phyloP scores from a whole-genome alignment of 2,888 invertebrate species.

The Hypselothyrea guttata region DNA sequence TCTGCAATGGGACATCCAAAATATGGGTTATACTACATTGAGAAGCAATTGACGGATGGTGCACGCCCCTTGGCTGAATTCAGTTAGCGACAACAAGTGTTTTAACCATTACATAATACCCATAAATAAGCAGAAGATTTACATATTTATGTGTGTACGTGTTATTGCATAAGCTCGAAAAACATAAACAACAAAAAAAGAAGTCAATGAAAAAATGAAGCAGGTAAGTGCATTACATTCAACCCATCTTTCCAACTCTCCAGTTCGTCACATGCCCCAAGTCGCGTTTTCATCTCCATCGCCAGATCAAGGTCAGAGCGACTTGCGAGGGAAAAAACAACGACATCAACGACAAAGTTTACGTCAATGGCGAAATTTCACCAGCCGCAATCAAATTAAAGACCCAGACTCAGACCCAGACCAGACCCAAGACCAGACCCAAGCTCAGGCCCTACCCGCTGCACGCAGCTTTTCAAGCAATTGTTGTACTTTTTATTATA shows the following conservation, averaged over 20 bases:
- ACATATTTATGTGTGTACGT: conserved; percentile 54
- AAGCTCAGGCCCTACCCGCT: conserved; percentile 15
- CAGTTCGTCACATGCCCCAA: conserved; percentile 21
- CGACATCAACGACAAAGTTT: conserved; percentile 18
- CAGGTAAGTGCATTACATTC: conserved; percentile 48
- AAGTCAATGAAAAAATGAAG: conserved; percentile 29
- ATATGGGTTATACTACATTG: background rate
- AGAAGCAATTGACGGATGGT: conserved; percentile 20
- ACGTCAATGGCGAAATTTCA: conserved; percentile 59
- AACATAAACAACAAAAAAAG: conserved; percentile 16
- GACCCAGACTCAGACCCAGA: conserved; percentile 8
- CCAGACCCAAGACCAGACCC: conserved; percentile 13
- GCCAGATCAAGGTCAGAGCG: conserved; percentile 62
- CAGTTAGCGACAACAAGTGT: conserved; percentile 39
- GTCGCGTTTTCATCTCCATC: conserved; percentile 33
- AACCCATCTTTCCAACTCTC: conserved; percentile 13
- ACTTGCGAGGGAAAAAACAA: conserved; percentile 38
- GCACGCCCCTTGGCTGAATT: conserved; percentile 12
- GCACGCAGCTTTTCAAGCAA: background rate
- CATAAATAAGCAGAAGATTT: conserved; percentile 62
- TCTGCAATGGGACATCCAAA: background rate
- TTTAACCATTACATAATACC: conserved; percentile 53
- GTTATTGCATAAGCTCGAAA: conserved; percentile 61
- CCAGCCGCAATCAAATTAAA: conserved; percentile 52
- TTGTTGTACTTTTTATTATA: conserved; percentile 10